Evolutionary conservation across 2,113 vertebrate species (phyloP).

Genomic region (Calypte anna): DNA sequence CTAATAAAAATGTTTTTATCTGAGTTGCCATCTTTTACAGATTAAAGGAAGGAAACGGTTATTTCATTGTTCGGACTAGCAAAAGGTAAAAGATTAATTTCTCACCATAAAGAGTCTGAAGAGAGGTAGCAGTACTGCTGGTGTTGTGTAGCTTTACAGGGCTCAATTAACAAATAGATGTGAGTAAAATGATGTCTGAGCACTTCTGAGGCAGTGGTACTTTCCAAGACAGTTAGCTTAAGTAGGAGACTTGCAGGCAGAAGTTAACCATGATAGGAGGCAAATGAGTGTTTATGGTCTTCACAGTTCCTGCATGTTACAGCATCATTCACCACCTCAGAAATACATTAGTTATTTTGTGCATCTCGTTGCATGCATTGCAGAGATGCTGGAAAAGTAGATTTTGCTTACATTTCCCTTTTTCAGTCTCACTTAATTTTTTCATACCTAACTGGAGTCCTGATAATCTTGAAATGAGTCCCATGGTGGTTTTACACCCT

Average conservation of each 20-base stretch:
- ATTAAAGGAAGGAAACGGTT: too few species aligned
- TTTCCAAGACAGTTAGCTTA: not conserved
- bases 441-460: not conserved
- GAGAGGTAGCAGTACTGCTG: too few species aligned
- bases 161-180: not conserved
- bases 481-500: not conserved
- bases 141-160: not conserved
- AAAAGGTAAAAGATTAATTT: too few species aligned
- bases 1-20: too few species aligned
- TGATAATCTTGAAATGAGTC: not conserved
- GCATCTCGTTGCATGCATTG: not conserved
- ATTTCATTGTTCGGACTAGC: too few species aligned
- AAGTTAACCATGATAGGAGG: not conserved
- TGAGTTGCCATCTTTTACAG: too few species aligned
- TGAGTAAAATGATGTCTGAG: not conserved
- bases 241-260: not conserved
- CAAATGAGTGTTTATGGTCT: not conserved
- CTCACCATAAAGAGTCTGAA: too few species aligned
- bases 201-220: not conserved
- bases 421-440: not conserved
- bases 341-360: not conserved
- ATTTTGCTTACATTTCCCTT: not conserved
- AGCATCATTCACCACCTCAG: not conserved
- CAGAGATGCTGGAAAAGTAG: not conserved
- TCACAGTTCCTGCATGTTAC: not conserved